Percentiles rank a stretch among this genome's conserved stretches.
Evolutionary conservation across 2,888 invertebrate genomes (phyloP).

Genomic region (Troilus luridus): DNA sequence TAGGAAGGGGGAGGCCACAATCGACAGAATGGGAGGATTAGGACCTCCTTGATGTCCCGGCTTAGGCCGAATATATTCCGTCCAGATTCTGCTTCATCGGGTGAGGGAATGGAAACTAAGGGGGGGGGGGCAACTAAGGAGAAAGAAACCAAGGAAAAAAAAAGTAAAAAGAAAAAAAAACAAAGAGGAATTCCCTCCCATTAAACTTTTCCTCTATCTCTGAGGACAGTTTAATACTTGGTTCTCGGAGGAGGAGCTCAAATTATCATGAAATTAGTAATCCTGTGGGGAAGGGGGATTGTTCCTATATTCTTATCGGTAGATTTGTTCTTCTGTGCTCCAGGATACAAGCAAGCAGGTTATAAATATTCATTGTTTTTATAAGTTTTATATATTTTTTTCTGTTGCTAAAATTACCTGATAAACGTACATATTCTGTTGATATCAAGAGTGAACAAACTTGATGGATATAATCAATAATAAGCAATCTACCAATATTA

Average conservation of each 20-base stretch:
- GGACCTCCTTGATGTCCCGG: constrained; percentile 25
- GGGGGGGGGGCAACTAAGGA: not conserved
- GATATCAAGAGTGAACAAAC: too few relatives aligned
- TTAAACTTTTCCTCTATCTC: constrained; percentile 50
- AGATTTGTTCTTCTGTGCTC: not conserved
- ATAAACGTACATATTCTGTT: too few relatives aligned
- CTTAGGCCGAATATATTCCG: constrained; percentile 36
- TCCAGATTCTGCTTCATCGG: not conserved
- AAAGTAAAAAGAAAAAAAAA: not conserved
- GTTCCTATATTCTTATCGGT: constrained; percentile 5
- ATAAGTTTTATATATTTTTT: too few relatives aligned
- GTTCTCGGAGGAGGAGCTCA: constrained; percentile 23
- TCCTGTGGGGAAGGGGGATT: not conserved
- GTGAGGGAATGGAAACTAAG: constrained; percentile 15
- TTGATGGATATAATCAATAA: too few relatives aligned
- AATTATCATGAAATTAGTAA: constrained; percentile 49
- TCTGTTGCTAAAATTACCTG: too few relatives aligned
- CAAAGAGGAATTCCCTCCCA: constrained; percentile 17
- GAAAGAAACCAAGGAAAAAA: not conserved
- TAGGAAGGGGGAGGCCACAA: not conserved
- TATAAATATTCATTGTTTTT: not conserved
- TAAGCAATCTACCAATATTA: too few relatives aligned
- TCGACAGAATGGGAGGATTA: constrained; percentile 39
- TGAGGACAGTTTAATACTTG: constrained; percentile 40
- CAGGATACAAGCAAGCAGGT: not conserved